Evolutionary conservation across 37 sponge, comb jelly and placozoan genomes (phyloP).

Genomic region (Theonella swinhoei): DNA sequence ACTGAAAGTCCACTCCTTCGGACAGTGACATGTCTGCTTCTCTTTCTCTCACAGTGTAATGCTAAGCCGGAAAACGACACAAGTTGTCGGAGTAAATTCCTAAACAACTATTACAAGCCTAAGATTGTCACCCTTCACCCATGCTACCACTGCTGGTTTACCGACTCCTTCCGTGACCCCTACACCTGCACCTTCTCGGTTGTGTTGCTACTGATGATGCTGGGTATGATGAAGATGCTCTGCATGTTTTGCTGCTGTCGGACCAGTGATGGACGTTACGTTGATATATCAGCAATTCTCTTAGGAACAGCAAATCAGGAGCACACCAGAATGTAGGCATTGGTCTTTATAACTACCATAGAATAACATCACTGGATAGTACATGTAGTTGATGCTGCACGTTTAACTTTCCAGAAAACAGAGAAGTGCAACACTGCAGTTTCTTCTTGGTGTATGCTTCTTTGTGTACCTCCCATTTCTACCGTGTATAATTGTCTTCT

Average conservation of each 20-base stretch:
- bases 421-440: slow-evolving; percentile 69
- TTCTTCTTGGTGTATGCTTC: slow-evolving; percentile 80
- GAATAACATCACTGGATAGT: background rate
- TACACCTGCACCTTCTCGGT: slow-evolving; percentile 31
- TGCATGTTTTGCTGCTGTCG: slow-evolving; percentile 57
- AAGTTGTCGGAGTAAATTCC: slow-evolving; percentile 2
- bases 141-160: slow-evolving; percentile 83
- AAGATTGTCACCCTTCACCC: slow-evolving; percentile 22
- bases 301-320: slow-evolving; percentile 60
- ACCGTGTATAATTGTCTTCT: slow-evolving; percentile 63
- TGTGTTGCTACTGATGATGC: slow-evolving; percentile 41
- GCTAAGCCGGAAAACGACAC: background rate
- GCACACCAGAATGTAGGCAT: slow-evolving; percentile 62
- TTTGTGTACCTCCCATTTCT: slow-evolving; percentile 81
- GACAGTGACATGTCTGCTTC: slow-evolving; percentile 3
- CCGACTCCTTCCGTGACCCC: slow-evolving; percentile 66
- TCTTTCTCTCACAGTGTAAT: background rate
- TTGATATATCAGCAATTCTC: slow-evolving; percentile 72
- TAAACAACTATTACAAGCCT: slow-evolving; percentile 52
- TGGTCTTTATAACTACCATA: background rate
- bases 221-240: slow-evolving; percentile 86
- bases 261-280: slow-evolving; percentile 67
- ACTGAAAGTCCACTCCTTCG: slow-evolving; percentile 4
- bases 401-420: slow-evolving; percentile 40
- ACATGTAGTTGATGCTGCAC: background rate